A percentile compares a stretch with the other conserved stretches of the same genome.
Conservation (phyloP, 2,888 invertebrate genomes). For the Ectobius pallidus region DNA sequence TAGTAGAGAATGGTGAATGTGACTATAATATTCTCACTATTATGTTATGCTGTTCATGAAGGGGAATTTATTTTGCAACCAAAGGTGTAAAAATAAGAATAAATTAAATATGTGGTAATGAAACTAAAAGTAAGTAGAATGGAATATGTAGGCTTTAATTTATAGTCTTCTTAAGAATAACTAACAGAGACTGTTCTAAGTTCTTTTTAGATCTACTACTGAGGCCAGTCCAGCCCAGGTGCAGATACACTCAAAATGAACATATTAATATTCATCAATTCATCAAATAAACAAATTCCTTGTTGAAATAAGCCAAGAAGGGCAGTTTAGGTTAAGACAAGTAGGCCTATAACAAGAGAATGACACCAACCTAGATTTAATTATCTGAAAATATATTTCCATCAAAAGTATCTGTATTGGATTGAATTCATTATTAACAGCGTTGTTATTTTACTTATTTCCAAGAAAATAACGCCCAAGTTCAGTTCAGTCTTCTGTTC, state of each 20-base stretch:
- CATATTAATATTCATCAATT: no score
- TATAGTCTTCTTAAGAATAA: no score
- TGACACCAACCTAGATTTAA: constrained; percentile 20
- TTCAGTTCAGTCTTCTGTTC: constrained; percentile 24
- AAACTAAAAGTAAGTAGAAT: no score
- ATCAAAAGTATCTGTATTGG: neutral
- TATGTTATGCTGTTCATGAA: no score
- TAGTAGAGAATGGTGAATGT: no score
- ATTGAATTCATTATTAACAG: neutral
- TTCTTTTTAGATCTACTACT: neutral
- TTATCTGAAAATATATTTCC: constrained; percentile 14
- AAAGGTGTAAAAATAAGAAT: no score
- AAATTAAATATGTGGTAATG: no score
- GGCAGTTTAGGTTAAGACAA: neutral
- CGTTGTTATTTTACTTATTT: neutral
- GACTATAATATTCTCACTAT: no score
- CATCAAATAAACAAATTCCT: no score
- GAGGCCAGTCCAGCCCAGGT: constrained; percentile 11
- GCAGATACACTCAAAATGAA: neutral
- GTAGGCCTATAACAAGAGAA: neutral
- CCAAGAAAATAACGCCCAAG: neutral
- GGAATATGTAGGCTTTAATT: no score
- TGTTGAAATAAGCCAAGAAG: neutral
- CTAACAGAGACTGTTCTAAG: neutral
- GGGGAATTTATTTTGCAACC: no score